These are phyloP conservation scores for Lutjanus argentimaculatus DNA, from an alignment of 2,797 vertebrate species.

Conservation along the genomic window DNA sequence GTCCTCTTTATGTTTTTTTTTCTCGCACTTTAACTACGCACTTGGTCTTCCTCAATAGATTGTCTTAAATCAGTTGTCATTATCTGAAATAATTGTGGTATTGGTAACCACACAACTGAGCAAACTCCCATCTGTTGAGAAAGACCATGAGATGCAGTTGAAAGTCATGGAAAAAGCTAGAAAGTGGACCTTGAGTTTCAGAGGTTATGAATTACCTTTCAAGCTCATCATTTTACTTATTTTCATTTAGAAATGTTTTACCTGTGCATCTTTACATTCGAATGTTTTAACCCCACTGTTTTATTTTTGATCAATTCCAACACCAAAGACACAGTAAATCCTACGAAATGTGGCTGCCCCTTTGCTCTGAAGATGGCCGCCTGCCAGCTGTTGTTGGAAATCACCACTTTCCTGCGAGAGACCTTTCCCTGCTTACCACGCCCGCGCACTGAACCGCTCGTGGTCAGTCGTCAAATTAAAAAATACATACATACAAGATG, in stretches of 20 bases:
- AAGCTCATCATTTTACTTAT: too few relatives aligned
- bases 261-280: too few relatives aligned
- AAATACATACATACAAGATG: too few relatives aligned
- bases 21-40: not conserved
- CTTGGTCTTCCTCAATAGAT: not conserved
- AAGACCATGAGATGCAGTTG: too few relatives aligned
- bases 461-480: slow-evolving; percentile 86
- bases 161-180: too few relatives aligned
- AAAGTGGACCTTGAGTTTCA: too few relatives aligned
- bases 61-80: not conserved
- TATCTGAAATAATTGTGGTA: too few relatives aligned
- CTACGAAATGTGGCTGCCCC: slow-evolving; percentile 97
- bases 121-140: too few relatives aligned
- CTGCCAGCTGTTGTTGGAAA: slow-evolving; percentile 96
- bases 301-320: slow-evolving; percentile 1
- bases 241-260: not conserved
- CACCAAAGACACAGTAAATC: slow-evolving; percentile 95
- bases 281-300: too few relatives aligned
- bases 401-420: slow-evolving; percentile 97
- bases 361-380: slow-evolving; percentile 99
- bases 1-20: not conserved
- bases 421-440: slow-evolving; percentile 97
- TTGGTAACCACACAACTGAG: too few relatives aligned
- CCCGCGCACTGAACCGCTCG: slow-evolving; percentile 94
- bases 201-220: too few relatives aligned